Conservation (phyloP, 2,888 invertebrate species). For the Epiblema foenella region DNA sequence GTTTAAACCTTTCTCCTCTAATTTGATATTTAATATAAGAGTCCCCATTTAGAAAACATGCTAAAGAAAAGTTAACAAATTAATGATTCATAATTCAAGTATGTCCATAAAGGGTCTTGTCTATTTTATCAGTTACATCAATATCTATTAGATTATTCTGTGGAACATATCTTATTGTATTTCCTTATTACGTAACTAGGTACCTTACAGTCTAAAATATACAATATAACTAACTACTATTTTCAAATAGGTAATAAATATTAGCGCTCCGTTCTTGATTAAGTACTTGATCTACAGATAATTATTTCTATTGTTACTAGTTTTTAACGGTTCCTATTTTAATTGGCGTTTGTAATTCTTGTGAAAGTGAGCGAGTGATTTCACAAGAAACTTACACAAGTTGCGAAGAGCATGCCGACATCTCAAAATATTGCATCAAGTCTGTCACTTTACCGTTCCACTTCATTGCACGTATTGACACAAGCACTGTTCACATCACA, state of each 20-base stretch:
- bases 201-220: conserved; percentile 35
- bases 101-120: background rate
- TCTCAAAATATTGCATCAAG: conserved; percentile 27
- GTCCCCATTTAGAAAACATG: background rate
- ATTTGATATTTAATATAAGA: background rate
- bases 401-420: conserved; percentile 32
- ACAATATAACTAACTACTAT: conserved; percentile 31
- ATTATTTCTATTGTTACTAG: conserved; percentile 25
- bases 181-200: conserved; percentile 14
- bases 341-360: conserved; percentile 19
- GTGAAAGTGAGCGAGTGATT: conserved; percentile 18
- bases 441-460: conserved; percentile 11
- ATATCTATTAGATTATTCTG: conserved; percentile 37
- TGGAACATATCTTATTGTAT: conserved; percentile 10
- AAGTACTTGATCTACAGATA: conserved; percentile 15
- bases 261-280: conserved; percentile 17
- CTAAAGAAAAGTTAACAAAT: background rate
- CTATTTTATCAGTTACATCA: conserved; percentile 11
- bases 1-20: too few relatives aligned
- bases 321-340: conserved; percentile 23
- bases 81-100: background rate
- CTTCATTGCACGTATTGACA: conserved; percentile 28
- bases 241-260: conserved; percentile 41
- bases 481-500: conserved; percentile 32
- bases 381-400: conserved; percentile 29